These are phyloP conservation scores for Ahaetulla prasina DNA, from an alignment of 2,113 vertebrate genomes.

Conservation along the genomic window DNA sequence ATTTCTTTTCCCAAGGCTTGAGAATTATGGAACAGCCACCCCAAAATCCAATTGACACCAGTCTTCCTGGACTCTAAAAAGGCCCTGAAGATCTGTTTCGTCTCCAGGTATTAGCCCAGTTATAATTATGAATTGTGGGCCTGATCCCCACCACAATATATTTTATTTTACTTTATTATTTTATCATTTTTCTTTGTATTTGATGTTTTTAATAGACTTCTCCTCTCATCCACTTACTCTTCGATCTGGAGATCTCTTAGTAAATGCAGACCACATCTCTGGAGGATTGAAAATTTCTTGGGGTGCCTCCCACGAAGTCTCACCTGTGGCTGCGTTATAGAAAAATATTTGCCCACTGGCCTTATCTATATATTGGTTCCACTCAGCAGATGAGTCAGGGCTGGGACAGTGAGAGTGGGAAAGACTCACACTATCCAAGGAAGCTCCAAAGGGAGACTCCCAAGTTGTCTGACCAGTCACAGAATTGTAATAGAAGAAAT, in stretches of 20 bases:
- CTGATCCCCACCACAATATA: neutral
- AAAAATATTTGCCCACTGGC: constrained; percentile 80
- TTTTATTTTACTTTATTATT: neutral
- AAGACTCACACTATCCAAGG: constrained; percentile 48
- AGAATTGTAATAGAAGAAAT: constrained; percentile 85
- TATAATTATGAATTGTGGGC: neutral
- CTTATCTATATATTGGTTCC: constrained; percentile 84
- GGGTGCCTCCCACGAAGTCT: constrained; percentile 88
- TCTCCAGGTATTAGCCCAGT: neutral
- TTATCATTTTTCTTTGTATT: neutral
- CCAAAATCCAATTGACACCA: neutral
- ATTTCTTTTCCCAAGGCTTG: neutral
- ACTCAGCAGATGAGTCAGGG: constrained; percentile 62
- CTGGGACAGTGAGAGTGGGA: constrained; percentile 48
- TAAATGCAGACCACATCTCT: constrained; percentile 46
- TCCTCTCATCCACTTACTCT: constrained; percentile 60
- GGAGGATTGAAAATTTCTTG: constrained; percentile 33
- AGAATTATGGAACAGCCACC: neutral
- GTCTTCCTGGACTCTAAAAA: neutral
- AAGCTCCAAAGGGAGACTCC: constrained; percentile 81
- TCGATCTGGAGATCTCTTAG: constrained; percentile 32
- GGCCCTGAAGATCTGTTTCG: neutral
- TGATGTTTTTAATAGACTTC: neutral
- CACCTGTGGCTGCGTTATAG: constrained; percentile 85
- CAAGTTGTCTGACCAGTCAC: constrained; percentile 85